Evolutionary conservation across 2,888 invertebrate species (phyloP).

Genomic region (Epiblema foenella): DNA sequence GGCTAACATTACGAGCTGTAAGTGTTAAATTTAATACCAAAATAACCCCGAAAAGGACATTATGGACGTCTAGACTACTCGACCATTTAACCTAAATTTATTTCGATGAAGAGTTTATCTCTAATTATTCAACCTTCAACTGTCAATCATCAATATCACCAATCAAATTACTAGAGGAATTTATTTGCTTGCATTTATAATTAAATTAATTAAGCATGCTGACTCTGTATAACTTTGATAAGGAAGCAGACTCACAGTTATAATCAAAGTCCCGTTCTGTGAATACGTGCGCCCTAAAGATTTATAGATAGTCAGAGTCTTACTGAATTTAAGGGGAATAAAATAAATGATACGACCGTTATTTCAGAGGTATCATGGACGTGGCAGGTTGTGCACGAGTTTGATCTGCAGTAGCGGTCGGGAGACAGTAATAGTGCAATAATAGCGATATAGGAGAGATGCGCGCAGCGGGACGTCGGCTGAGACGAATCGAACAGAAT

Average conservation of each 20-base stretch:
- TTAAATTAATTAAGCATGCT: slow-evolving; percentile 25
- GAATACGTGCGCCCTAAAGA: slow-evolving; percentile 33
- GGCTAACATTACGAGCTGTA: slow-evolving; percentile 36
- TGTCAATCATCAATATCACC: slow-evolving; percentile 63
- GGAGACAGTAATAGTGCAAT: slow-evolving; percentile 70
- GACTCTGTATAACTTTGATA: slow-evolving; percentile 14
- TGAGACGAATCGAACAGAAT: slow-evolving; percentile 57
- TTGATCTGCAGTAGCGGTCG: slow-evolving; percentile 71
- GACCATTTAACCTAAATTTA: slow-evolving; percentile 55
- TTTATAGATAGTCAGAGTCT: slow-evolving; percentile 38
- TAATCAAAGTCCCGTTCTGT: slow-evolving; percentile 37
- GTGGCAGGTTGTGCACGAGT: slow-evolving; percentile 68
- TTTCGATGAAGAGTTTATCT: slow-evolving; percentile 42
- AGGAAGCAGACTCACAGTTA: slow-evolving; percentile 30
- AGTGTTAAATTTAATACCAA: slow-evolving; percentile 29
- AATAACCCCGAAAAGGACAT: slow-evolving; percentile 28
- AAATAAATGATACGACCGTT: slow-evolving; percentile 58
- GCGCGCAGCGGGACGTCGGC: slow-evolving; percentile 68
- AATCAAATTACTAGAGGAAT: slow-evolving; percentile 56
- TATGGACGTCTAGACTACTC: slow-evolving; percentile 51
- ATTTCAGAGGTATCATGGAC: slow-evolving; percentile 53
- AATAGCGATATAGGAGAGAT: slow-evolving; percentile 72
- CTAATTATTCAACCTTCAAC: slow-evolving; percentile 56
- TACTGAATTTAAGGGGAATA: slow-evolving; percentile 51
- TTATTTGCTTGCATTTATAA: slow-evolving; percentile 16